Evolutionary conservation across 1,140 invertebrate species (phyloP).

Genomic region (Lordiphosa clarofinis): DNA sequence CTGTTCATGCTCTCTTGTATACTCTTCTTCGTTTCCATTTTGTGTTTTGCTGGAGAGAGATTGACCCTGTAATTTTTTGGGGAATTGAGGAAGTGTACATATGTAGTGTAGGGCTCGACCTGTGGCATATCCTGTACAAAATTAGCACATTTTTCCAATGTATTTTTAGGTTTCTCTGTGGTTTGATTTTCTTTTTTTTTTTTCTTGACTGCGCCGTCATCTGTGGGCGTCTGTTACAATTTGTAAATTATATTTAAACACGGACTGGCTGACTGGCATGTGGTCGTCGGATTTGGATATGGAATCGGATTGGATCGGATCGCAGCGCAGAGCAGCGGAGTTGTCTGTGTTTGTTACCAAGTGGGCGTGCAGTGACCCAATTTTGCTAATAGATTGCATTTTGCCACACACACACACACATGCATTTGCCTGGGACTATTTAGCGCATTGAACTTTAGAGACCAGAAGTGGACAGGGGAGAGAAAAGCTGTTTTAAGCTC

Average conservation of each 20-base stretch:
- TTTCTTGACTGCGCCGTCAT: background rate
- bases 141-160: constrained; percentile 56
- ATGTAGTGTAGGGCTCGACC: background rate
- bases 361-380: constrained; percentile 73
- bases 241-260: constrained; percentile 77
- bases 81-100: constrained; percentile 5
- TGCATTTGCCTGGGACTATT: constrained; percentile 39
- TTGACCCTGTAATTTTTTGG: constrained; percentile 52
- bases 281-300: constrained; percentile 17
- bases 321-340: constrained; percentile 38
- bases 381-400: constrained; percentile 75
- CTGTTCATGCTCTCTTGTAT: constrained; percentile 11
- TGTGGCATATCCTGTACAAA: constrained; percentile 25
- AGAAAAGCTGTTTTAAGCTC: too few relatives aligned
- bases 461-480: constrained; percentile 4
- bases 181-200: constrained; percentile 3
- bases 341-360: constrained; percentile 55
- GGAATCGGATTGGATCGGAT: constrained; percentile 21
- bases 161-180: constrained; percentile 61
- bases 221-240: constrained; percentile 51
- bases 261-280: constrained; percentile 21
- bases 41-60: constrained; percentile 12
- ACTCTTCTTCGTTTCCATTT: constrained; percentile 29
- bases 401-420: constrained; percentile 34
- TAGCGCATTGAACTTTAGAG: constrained; percentile 63